phyloP scores from a whole-genome alignment of 2,888 invertebrate species.

The Agrochola circellaris region DNA sequence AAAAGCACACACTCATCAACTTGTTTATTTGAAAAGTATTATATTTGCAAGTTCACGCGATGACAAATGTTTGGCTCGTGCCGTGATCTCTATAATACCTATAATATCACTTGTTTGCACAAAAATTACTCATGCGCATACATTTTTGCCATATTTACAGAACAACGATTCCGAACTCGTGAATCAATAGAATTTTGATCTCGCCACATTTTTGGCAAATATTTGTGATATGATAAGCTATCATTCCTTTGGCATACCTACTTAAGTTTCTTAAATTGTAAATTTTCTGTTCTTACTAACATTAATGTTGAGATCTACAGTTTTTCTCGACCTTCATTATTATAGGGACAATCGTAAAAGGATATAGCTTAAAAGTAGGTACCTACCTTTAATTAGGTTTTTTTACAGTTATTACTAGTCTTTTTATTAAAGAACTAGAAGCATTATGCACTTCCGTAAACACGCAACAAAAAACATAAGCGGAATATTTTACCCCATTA shows the following conservation, averaged over 20 bases:
- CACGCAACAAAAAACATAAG: constrained; percentile 29
- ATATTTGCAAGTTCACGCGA: constrained; percentile 49
- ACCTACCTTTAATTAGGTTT: constrained; percentile 13
- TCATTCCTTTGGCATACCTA: not conserved
- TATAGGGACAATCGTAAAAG: not conserved
- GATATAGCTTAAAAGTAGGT: not conserved
- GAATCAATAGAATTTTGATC: constrained; percentile 52
- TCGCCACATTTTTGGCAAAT: constrained; percentile 20
- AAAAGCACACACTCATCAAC: constrained; percentile 17
- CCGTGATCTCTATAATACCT: constrained; percentile 35
- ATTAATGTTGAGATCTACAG: not conserved
- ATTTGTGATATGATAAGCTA: constrained; percentile 18
- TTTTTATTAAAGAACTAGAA: no score
- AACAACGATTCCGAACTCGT: constrained; percentile 55
- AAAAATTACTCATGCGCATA: constrained; percentile 49
- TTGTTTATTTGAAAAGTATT: constrained; percentile 27
- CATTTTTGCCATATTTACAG: constrained; percentile 47
- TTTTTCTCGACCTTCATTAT: no score
- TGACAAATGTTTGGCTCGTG: constrained; percentile 61
- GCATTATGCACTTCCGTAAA: constrained; percentile 32
- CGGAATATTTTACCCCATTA: constrained; percentile 50
- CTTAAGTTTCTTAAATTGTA: not conserved
- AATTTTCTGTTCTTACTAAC: not conserved
- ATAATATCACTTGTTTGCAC: constrained; percentile 38
- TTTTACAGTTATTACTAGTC: not conserved